These are phyloP conservation scores for Zaprionus nigranus DNA, from an alignment of 1,140 invertebrate genomes.

Conservation along the genomic window DNA sequence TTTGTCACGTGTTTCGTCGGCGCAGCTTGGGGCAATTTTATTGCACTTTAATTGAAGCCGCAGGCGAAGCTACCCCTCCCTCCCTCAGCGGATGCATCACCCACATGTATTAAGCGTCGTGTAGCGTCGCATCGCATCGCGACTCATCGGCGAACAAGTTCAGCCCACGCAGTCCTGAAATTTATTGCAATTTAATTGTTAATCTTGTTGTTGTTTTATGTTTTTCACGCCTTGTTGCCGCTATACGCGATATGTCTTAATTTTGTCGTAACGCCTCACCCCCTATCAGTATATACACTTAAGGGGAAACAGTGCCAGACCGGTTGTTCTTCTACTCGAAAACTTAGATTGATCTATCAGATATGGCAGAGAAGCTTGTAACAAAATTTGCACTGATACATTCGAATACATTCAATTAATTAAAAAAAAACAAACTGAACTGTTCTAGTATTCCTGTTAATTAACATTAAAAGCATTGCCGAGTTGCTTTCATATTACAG, in stretches of 20 bases:
- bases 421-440: neutral
- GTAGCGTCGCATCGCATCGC: neutral
- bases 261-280: constrained; percentile 49
- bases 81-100: neutral
- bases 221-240: constrained; percentile 18
- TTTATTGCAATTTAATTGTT: constrained; percentile 80
- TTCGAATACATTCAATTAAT: too few relatives aligned
- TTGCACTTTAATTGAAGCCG: constrained; percentile 69
- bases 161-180: constrained; percentile 62
- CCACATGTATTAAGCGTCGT: neutral
- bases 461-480: neutral
- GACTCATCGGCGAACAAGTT: constrained; percentile 23
- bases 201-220: constrained; percentile 41
- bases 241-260: constrained; percentile 62
- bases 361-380: neutral
- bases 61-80: constrained; percentile 7
- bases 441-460: too few relatives aligned
- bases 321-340: constrained; percentile 35
- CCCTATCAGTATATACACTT: neutral
- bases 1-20: constrained; percentile 64
- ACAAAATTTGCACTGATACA: neutral
- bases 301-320: constrained; percentile 10
- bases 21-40: constrained; percentile 62
- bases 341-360: constrained; percentile 18
- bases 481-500: neutral